phyloP scores from a whole-genome alignment of 2,797 vertebrate genomes.

The Pangasius sanitwongsei region DNA sequence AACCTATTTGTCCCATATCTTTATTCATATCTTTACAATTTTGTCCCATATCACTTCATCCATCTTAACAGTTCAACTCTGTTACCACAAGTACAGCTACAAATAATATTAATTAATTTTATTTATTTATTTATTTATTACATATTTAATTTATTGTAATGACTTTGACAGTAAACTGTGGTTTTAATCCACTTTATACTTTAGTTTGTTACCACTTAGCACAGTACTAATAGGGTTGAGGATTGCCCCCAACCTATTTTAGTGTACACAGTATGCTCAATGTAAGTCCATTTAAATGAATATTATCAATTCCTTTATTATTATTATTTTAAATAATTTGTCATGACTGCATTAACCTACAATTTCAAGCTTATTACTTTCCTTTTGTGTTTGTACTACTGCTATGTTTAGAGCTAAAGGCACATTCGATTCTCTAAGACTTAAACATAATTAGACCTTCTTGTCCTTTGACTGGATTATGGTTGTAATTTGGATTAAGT shows the following conservation, averaged over 20 bases:
- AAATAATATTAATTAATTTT: not conserved
- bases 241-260: not conserved
- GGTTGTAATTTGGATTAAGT: constrained; percentile 3
- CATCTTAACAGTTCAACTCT: not conserved
- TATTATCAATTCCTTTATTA: not conserved
- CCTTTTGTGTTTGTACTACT: not conserved
- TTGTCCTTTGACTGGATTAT: constrained; percentile 8
- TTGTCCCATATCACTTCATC: no score
- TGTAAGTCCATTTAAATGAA: not conserved
- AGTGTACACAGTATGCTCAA: not conserved
- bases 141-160: not conserved
- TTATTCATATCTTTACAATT: no score
- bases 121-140: not conserved
- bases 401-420: not conserved
- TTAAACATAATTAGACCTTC: not conserved
- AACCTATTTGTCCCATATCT: not conserved
- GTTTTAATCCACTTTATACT: no score
- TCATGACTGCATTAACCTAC: not conserved
- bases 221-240: not conserved
- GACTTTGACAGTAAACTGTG: not conserved
- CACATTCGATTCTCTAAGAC: not conserved
- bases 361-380: not conserved
- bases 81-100: not conserved
- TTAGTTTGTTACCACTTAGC: not conserved
- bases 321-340: not conserved